These are phyloP conservation scores for Mycetomoellerius zeteki DNA, from an alignment of 1,140 invertebrate genomes.

Conservation along the genomic window DNA sequence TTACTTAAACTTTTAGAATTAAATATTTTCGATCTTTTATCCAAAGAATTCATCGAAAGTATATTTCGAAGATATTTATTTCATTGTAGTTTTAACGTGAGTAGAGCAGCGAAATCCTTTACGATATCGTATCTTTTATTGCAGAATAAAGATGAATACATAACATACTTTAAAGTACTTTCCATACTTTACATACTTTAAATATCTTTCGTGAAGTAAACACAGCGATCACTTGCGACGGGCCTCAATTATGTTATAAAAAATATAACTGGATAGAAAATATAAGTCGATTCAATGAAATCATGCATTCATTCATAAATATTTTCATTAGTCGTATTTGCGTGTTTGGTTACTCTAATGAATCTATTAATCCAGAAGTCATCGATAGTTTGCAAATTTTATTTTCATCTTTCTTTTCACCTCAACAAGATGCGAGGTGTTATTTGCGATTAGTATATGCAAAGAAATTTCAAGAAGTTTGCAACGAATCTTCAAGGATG, in stretches of 20 bases:
- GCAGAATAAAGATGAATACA: neutral
- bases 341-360: too few relatives aligned
- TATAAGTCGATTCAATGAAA: conserved; percentile 37
- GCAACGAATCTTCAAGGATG: neutral
- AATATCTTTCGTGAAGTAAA: neutral
- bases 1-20: too few relatives aligned
- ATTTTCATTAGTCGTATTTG: neutral
- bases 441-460: conserved; percentile 63
- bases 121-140: neutral
- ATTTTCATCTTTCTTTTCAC: conserved; percentile 50
- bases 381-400: conserved; percentile 50
- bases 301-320: conserved; percentile 14
- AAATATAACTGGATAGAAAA: neutral
- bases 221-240: neutral
- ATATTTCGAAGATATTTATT: conserved; percentile 65
- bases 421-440: conserved; percentile 54
- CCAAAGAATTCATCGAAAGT: conserved; percentile 44
- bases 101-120: neutral
- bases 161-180: conserved; percentile 14
- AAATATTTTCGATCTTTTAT: conserved; percentile 17
- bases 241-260: neutral
- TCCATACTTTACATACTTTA: too few relatives aligned
- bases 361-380: neutral
- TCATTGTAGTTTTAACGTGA: neutral
- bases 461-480: neutral